Base-by-base conservation (phyloP, 2,113 vertebrate species). In the Enhydra lutris region DNA sequence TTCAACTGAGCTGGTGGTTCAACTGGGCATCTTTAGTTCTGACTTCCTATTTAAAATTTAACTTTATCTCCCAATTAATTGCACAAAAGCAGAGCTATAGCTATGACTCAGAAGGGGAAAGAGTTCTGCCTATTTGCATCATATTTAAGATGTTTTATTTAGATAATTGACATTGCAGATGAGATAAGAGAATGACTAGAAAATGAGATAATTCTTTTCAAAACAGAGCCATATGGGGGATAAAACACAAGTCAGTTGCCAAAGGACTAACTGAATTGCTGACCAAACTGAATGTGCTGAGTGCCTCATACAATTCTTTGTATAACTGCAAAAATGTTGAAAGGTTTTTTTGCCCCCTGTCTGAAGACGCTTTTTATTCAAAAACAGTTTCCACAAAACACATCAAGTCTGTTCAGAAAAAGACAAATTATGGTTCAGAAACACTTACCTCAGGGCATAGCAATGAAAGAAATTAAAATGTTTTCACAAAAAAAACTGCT, bases 181-280 rank as follows among this genome's bases (percentile, higher is more conserved):
- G 52, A 97, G 79, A 88, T 88, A 50, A 97, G 59, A 85, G n/a
- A 97, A 88, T 88, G 82, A 61, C 23, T 71, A 80, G 26, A 90
- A 96, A 89, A 87, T 90, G 50, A 97, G 63, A 52, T 20, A 52
- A 93, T 81, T 94, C 39, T 93, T 95, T 93, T 95, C 82, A 88
- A 95, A 96, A 78, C 29, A 91, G 31, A 59, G 1, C 63, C 61
- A 34, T 83, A 36, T 34, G 20, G 52, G 18, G 23, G 36, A 69
- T 59, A 63, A 52, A 82, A 65, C 5, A 69, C 61, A 94, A 81
- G 21, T n/a, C 23, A n/a, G 36, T 96, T 96, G 93, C 59, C 61
- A 87, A 89, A 89, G n/a, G 8, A 81, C 47, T 96, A 24, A 47
- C 10, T 95, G 69, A 91, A 34, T 81, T 78, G 65, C 26, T 96